These are phyloP conservation scores for Buceros bicornis DNA, from an alignment of 2,797 vertebrate genomes.

Conservation along the genomic window DNA sequence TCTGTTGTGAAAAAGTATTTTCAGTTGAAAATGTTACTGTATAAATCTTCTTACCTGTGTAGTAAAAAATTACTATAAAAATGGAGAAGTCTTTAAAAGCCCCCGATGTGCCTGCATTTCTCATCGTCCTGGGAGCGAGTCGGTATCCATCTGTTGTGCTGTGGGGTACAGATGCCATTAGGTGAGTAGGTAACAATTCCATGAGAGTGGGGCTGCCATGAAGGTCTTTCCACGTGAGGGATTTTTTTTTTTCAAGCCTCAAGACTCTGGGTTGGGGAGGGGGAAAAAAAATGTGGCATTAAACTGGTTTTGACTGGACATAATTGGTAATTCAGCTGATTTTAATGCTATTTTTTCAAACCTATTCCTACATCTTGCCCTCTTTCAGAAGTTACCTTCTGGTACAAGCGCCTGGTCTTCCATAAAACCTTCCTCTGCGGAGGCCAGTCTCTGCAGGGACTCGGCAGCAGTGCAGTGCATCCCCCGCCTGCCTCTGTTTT, in stretches of 20 bases:
- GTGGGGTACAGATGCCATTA: background rate
- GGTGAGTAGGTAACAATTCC: background rate
- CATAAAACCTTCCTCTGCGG: background rate
- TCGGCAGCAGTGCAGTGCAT: background rate
- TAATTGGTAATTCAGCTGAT: background rate
- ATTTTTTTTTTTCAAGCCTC: background rate
- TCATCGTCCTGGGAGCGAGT: background rate
- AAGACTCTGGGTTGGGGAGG: no score
- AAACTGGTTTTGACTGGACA: background rate
- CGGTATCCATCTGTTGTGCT: background rate
- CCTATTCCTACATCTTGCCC: background rate
- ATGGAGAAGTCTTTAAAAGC: background rate
- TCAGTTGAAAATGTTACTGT: slow-evolving; percentile 50
- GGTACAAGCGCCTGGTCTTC: background rate
- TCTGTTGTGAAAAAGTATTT: slow-evolving; percentile 40
- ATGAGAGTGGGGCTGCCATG: no score
- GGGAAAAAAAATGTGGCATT: background rate
- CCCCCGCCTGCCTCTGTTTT: background rate
- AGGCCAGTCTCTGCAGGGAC: background rate
- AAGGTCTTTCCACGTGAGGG: background rate
- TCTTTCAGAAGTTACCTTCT: background rate
- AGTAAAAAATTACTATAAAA: slow-evolving; percentile 50
- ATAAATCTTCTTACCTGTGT: slow-evolving; percentile 29
- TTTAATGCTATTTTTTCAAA: background rate
- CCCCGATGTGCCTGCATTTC: background rate